These are phyloP conservation scores for Baccha elongata DNA, from an alignment of 2,888 invertebrate genomes.

Conservation along the genomic window DNA sequence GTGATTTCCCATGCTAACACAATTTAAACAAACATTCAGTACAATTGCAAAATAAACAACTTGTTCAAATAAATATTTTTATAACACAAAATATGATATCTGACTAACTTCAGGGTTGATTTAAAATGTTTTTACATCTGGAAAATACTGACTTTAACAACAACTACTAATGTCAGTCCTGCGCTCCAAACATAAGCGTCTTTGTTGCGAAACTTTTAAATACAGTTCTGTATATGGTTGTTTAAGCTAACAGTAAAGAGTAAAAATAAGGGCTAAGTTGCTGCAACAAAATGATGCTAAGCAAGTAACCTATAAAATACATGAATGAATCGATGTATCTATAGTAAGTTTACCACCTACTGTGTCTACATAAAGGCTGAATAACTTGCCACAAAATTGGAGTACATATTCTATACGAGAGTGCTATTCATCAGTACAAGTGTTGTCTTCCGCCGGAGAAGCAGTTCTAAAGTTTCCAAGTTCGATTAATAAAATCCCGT, in stretches of 20 bases:
- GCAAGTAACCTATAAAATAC: conserved; percentile 20
- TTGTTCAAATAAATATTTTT: not conserved
- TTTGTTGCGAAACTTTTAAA: conserved; percentile 58
- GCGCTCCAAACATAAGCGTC: conserved; percentile 26
- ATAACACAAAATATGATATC: not conserved
- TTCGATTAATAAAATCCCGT: conserved; percentile 23
- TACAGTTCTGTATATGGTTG: too few relatives aligned
- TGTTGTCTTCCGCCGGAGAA: conserved; percentile 51
- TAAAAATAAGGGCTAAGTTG: conserved; percentile 37
- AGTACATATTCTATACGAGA: conserved; percentile 41
- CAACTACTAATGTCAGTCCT: conserved; percentile 15
- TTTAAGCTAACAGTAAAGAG: not conserved
- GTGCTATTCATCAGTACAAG: conserved; percentile 41
- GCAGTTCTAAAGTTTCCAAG: conserved; percentile 24
- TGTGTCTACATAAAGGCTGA: not conserved
- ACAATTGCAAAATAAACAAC: not conserved
- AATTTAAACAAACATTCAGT: conserved; percentile 17
- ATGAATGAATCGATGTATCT: conserved; percentile 32
- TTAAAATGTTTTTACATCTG: not conserved
- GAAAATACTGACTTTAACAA: not conserved
- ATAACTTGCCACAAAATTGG: conserved; percentile 35
- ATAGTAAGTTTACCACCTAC: conserved; percentile 15
- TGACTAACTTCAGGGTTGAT: conserved; percentile 8
- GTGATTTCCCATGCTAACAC: conserved; percentile 13
- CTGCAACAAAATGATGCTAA: conserved; percentile 54